Conservation (phyloP, 2,113 vertebrate genomes). For the Phoenicopterus ruber region DNA sequence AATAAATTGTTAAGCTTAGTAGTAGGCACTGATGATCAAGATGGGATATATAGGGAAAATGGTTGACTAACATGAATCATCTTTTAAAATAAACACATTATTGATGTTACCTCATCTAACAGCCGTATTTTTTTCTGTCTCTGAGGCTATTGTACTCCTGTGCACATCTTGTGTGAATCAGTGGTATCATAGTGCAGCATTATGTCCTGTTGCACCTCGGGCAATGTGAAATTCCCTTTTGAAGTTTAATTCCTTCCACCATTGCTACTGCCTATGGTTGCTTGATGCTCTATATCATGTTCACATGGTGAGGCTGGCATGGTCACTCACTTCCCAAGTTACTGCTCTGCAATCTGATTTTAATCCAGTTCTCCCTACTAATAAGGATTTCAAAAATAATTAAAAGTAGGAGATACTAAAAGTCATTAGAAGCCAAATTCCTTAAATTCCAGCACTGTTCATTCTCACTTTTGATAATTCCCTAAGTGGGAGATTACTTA, state of each 20-base stretch:
- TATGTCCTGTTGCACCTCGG: not conserved
- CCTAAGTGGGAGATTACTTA: not conserved
- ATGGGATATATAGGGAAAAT: not conserved
- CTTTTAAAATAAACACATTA: not conserved
- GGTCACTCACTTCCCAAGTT: not conserved
- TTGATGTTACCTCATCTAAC: not conserved
- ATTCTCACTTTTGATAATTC: not conserved
- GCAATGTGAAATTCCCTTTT: not conserved
- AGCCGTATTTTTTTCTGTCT: not conserved
- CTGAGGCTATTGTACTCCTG: not conserved
- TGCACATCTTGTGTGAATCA: not conserved
- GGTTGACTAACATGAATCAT: not conserved
- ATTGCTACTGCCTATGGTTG: not conserved
- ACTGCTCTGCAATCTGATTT: not conserved
- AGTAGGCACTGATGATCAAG: not conserved
- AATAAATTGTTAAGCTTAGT: not conserved
- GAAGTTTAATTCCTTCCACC: not conserved
- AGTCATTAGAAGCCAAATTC: not conserved
- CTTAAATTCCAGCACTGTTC: not conserved
- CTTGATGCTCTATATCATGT: not conserved
- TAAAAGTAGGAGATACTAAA: not conserved
- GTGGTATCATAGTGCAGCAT: not conserved
- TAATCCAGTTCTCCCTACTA: not conserved
- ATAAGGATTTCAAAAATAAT: not conserved
- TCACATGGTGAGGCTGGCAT: not conserved